phyloP scores from a whole-genome alignment of 2,888 invertebrate genomes.

The Mythimna impura region DNA sequence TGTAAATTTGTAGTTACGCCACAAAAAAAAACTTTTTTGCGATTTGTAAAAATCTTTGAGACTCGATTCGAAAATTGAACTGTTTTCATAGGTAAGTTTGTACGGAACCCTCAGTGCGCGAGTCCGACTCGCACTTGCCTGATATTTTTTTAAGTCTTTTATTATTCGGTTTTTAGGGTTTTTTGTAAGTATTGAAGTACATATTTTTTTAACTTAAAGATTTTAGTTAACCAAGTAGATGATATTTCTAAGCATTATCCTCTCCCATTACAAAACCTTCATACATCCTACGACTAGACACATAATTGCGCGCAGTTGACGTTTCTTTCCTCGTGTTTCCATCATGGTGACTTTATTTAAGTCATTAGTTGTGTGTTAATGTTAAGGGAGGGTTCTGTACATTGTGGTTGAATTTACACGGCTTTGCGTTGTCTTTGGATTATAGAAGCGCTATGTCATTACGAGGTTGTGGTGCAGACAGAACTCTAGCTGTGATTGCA shows the following conservation, averaged over 20 bases:
- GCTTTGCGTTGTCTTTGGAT: conserved; percentile 53
- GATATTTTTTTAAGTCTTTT: too few species aligned
- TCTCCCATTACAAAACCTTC: conserved; percentile 15
- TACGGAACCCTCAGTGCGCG: too few species aligned
- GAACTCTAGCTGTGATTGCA: conserved; percentile 22
- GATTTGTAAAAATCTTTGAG: too few species aligned
- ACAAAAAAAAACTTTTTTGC: too few species aligned
- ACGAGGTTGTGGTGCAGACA: conserved; percentile 47
- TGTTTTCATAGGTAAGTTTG: too few species aligned
- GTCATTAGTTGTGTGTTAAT: conserved; percentile 68
- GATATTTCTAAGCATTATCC: neutral
- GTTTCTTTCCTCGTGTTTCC: conserved; percentile 75
- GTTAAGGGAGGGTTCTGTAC: conserved; percentile 48
- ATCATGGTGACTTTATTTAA: conserved; percentile 66
- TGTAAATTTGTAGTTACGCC: too few species aligned
- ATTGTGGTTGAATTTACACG: conserved; percentile 63
- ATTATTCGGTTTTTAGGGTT: too few species aligned
- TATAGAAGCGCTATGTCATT: conserved; percentile 55
- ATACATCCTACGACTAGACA: conserved; percentile 29
- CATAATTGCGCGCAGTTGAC: conserved; percentile 61
- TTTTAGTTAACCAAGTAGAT: too few species aligned
- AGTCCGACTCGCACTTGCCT: too few species aligned
- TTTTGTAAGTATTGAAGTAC: too few species aligned
- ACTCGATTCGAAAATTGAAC: too few species aligned
- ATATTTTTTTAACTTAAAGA: too few species aligned